Base-by-base conservation (phyloP, 2,888 invertebrate species). In the Sericinus montela region DNA sequence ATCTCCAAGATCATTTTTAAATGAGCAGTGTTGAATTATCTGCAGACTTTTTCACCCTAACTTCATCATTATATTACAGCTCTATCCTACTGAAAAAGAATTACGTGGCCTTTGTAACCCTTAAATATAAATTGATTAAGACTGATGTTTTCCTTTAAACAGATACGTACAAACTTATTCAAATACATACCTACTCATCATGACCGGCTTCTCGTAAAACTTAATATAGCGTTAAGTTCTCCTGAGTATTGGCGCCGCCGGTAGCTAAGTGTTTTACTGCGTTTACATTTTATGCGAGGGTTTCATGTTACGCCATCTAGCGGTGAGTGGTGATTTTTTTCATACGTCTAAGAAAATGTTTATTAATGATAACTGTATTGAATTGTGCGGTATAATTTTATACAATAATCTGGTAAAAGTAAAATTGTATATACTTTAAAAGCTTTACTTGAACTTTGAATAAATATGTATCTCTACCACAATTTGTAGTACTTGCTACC, bases 151-250 rank as follows among this genome's bases (percentile, higher is more conserved):
- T 34, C 28, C 34, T 44, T 39, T 16, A 40, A 44, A 16, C 49
- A 40, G 39, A 45, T 40, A 42, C 23, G 25, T 10, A 11, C 38
- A 11, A 1, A 30, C 36, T 36, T 40, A 44, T 36, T 41, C 11
- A 37, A 37, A 48, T 41, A 45, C 30, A 41, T 32, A 40, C 32
- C 37, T 44, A 35, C 35, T 45, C 38, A 37, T 48, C 45, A 30
- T 45, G 48, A 45, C 34, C 16, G 30, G 39, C 41, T 41, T 36
- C 23, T 40, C 57, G 54, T 57, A 56, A 57, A 59, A 54, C 48
- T 56, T 53, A 59, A 55, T 52, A 53, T 49, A 38, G 54, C 56
- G 53, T 57, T 49, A 56, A 53, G 50, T 52, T 50, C 37, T 43
- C 34, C 35, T 29, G 37, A 32, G 44, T 34, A 38, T 34, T 41